phyloP scores from a whole-genome alignment of 2,888 invertebrate species.

The Silvanus unidentatus region DNA sequence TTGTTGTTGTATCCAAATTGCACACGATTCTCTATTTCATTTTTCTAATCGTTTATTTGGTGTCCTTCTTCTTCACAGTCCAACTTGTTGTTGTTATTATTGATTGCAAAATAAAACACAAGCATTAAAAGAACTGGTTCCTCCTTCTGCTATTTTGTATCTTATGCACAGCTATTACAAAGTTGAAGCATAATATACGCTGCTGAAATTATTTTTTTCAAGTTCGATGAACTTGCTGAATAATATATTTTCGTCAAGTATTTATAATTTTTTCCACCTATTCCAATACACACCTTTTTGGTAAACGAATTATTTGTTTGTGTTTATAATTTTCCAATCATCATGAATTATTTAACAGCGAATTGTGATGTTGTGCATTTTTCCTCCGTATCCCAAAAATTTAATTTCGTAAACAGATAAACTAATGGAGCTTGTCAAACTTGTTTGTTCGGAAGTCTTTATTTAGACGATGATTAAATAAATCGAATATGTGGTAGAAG shows the following conservation, averaged over 20 bases:
- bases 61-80: no score
- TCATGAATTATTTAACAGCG: no score
- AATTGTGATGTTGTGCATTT: no score
- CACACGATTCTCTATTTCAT: background rate
- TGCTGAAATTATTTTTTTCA: slow-evolving; percentile 6
- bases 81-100: no score
- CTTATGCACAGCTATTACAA: slow-evolving; percentile 16
- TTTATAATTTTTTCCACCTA: slow-evolving; percentile 4
- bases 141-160: slow-evolving; percentile 20
- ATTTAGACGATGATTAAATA: no score
- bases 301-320: background rate
- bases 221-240: slow-evolving; percentile 12
- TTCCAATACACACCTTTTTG: slow-evolving; percentile 2
- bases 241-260: background rate
- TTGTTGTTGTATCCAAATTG: background rate
- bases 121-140: slow-evolving; percentile 24
- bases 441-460: no score
- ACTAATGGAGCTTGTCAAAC: no score
- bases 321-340: no score
- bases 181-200: slow-evolving; percentile 14
- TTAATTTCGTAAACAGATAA: no score
- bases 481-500: no score
- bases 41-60: no score
- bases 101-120: slow-evolving; percentile 20
- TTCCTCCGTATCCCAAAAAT: no score